Percentiles rank a stretch among this genome's conserved stretches.
Evolutionary conservation across 2,113 vertebrate genomes (phyloP).

Genomic region (Nyctibius bracteatus): DNA sequence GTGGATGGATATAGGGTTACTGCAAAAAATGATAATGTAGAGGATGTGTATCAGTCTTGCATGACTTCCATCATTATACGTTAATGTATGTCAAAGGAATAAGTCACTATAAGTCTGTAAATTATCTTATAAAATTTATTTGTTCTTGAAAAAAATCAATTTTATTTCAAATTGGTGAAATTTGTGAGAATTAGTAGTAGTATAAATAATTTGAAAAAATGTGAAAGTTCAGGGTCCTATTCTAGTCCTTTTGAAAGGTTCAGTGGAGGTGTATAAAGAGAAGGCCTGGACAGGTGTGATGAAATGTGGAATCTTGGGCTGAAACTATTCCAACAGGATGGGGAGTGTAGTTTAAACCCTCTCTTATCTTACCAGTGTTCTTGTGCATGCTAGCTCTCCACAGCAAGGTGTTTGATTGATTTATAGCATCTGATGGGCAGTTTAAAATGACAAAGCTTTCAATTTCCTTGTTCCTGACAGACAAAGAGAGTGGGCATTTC

Average conservation of each 20-base stretch:
- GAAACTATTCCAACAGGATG: background rate
- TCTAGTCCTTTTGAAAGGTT: background rate
- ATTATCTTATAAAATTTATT: background rate
- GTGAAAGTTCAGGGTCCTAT: background rate
- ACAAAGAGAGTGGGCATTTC: slow-evolving; percentile 50
- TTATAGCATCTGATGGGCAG: slow-evolving; percentile 1
- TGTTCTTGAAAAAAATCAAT: background rate
- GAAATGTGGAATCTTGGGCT: background rate
- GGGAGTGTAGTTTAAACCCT: background rate
- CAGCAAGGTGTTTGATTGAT: background rate
- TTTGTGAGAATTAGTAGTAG: background rate
- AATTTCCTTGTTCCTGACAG: slow-evolving; percentile 16
- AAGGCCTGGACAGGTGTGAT: background rate
- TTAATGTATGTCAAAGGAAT: background rate
- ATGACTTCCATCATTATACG: background rate
- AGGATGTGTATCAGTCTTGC: background rate
- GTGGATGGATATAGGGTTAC: background rate
- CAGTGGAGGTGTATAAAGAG: background rate
- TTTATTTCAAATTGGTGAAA: background rate
- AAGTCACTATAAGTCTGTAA: background rate
- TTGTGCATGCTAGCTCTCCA: background rate
- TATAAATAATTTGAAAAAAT: background rate
- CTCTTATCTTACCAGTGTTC: background rate
- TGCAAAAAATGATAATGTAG: background rate
- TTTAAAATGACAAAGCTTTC: slow-evolving; percentile 37